Conservation (phyloP, 2,888 invertebrate genomes). For the Parascotia fuliginaria region DNA sequence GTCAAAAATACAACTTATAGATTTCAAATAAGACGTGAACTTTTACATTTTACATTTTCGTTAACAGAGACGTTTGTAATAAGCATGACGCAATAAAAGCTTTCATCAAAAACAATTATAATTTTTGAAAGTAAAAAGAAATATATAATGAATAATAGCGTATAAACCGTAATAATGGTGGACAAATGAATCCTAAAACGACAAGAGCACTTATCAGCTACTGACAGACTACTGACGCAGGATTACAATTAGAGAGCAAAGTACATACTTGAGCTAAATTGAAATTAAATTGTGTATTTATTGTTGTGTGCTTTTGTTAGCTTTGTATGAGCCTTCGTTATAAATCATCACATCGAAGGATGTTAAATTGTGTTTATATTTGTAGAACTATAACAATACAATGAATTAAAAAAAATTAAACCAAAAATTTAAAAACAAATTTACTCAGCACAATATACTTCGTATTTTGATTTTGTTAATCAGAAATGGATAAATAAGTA, state of each 20-base stretch:
- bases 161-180: conserved; percentile 5
- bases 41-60: no score
- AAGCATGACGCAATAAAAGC: conserved; percentile 4
- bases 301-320: conserved; percentile 2
- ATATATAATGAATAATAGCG: conserved; percentile 21
- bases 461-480: no score
- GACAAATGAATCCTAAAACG: conserved; percentile 18
- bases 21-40: no score
- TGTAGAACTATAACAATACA: no score
- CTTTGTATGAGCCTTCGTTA: conserved; percentile 3
- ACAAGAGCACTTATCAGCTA: conserved; percentile 7
- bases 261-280: conserved; percentile 4
- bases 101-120: conserved; percentile 10
- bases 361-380: no score
- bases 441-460: no score
- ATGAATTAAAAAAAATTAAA: no score
- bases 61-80: no score
- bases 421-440: no score
- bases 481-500: no score
- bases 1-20: no score
- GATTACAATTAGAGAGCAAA: conserved; percentile 8
- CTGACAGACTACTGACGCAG: conserved; percentile 4
- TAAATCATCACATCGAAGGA: no score
- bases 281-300: conserved; percentile 11
- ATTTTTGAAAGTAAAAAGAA: conserved; percentile 13